Evolutionary conservation across 2,113 vertebrate species (phyloP).

Genomic region (Ptyas mucosa): DNA sequence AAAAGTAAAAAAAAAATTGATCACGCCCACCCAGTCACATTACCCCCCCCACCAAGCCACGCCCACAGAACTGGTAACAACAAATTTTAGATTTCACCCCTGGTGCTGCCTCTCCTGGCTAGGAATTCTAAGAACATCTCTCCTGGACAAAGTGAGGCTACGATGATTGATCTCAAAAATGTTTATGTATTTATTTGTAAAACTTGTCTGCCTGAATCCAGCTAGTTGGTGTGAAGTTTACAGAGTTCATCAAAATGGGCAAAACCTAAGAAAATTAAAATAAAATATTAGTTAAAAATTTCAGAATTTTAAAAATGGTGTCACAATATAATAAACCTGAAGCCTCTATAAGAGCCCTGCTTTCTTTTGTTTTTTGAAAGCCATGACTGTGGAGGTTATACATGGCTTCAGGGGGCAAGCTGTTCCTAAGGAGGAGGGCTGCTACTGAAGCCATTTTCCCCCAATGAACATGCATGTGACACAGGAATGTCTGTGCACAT

Average conservation of each 20-base stretch:
- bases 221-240: not conserved
- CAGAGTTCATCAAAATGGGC: not conserved
- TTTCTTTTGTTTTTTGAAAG: not conserved
- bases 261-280: not conserved
- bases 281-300: not conserved
- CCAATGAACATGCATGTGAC: not conserved
- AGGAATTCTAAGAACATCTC: not conserved
- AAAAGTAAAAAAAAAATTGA: too few relatives aligned
- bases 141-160: not conserved
- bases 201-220: not conserved
- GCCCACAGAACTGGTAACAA: too few relatives aligned
- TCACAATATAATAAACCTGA: not conserved
- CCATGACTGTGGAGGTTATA: not conserved
- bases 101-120: not conserved
- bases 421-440: not conserved
- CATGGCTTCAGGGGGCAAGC: not conserved
- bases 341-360: not conserved
- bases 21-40: too few relatives aligned
- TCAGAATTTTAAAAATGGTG: not conserved
- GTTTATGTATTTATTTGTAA: not conserved
- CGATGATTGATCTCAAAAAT: not conserved
- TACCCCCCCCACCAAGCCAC: too few relatives aligned
- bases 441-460: not conserved
- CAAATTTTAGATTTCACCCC: too few relatives aligned
- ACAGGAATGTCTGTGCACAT: not conserved